Evolutionary conservation across 2,113 vertebrate genomes (phyloP).

Genomic region (Siphamia tubifer): DNA sequence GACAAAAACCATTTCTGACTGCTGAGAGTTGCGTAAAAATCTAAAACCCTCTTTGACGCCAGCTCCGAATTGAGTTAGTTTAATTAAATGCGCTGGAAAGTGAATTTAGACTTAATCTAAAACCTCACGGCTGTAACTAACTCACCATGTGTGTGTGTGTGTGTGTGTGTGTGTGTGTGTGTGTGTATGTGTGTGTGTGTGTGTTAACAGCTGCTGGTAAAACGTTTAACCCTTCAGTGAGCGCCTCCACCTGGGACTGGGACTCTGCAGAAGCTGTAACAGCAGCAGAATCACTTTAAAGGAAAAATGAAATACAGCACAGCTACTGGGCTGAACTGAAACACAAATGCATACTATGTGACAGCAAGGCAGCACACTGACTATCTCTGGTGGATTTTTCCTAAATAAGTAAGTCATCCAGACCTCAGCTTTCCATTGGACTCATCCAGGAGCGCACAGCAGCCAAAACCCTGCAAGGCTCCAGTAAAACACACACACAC

Average conservation of each 20-base stretch:
- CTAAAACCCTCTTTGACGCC: slow-evolving; percentile 12
- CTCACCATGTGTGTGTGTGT: slow-evolving; percentile 4
- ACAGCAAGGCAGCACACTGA: slow-evolving; percentile 42
- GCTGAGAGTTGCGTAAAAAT: slow-evolving; percentile 28
- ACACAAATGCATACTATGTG: slow-evolving; percentile 32
- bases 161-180: slow-evolving; percentile 16
- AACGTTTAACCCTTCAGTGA: slow-evolving; percentile 65
- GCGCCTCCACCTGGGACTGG: slow-evolving; percentile 47
- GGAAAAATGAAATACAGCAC: slow-evolving; percentile 42
- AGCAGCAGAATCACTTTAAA: slow-evolving; percentile 60
- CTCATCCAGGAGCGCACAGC: slow-evolving; percentile 42
- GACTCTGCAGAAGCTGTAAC: slow-evolving; percentile 39
- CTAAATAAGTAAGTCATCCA: slow-evolving; percentile 71
- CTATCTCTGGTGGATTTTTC: slow-evolving; percentile 65
- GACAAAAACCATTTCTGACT: background rate
- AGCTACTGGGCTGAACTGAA: slow-evolving; percentile 29
- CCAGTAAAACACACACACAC: slow-evolving; percentile 19
- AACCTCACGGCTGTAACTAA: slow-evolving; percentile 26
- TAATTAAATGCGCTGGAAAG: slow-evolving; percentile 71
- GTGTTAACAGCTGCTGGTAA: slow-evolving; percentile 46
- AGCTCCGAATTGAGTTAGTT: slow-evolving; percentile 54
- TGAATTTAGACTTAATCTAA: slow-evolving; percentile 65
- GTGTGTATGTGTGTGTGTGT: slow-evolving; percentile 8
- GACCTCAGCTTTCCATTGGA: slow-evolving; percentile 68
- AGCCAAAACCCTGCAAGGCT: slow-evolving; percentile 48